phyloP scores from a whole-genome alignment of 2,113 vertebrate species.

The Pseudopipra pipra region DNA sequence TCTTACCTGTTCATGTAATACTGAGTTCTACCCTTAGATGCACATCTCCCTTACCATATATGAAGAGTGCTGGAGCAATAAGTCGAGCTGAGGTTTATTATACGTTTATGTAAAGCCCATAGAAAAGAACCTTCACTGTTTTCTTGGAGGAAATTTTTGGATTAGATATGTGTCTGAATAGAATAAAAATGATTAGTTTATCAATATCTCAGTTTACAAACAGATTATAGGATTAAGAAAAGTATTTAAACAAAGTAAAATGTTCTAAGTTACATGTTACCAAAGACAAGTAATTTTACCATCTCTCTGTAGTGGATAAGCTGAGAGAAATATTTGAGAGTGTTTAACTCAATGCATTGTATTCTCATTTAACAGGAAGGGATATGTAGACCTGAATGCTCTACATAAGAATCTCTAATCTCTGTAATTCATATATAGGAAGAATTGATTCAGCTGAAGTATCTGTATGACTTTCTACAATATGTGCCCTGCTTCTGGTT shows the following conservation, averaged over 20 bases:
- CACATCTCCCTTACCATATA: not conserved
- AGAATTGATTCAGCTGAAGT: slow-evolving; percentile 76
- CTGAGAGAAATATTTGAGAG: not conserved
- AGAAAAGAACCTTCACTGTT: not conserved
- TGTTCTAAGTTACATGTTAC: not conserved
- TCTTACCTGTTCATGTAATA: not conserved
- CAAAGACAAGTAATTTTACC: not conserved
- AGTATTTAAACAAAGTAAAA: not conserved
- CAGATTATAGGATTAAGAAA: not conserved
- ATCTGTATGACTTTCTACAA: slow-evolving; percentile 79
- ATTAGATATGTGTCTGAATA: not conserved
- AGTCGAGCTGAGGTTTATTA: not conserved
- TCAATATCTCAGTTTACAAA: not conserved
- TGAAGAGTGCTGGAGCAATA: not conserved
- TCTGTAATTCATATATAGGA: slow-evolving; percentile 72
- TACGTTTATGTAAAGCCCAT: not conserved
- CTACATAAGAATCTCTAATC: slow-evolving; percentile 59
- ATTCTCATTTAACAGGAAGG: slow-evolving; percentile 13
- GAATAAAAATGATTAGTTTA: not conserved
- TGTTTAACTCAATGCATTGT: not conserved
- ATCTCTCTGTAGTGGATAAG: not conserved
- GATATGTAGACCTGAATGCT: slow-evolving; percentile 73
- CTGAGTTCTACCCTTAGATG: not conserved
- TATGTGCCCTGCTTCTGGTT: slow-evolving; percentile 77
- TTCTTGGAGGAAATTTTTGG: not conserved